Percentiles rank a stretch among this genome's conserved stretches.
These are phyloP conservation scores for Polypterus bichir DNA, from an alignment of 2,113 vertebrate species.

Conservation along the genomic window DNA sequence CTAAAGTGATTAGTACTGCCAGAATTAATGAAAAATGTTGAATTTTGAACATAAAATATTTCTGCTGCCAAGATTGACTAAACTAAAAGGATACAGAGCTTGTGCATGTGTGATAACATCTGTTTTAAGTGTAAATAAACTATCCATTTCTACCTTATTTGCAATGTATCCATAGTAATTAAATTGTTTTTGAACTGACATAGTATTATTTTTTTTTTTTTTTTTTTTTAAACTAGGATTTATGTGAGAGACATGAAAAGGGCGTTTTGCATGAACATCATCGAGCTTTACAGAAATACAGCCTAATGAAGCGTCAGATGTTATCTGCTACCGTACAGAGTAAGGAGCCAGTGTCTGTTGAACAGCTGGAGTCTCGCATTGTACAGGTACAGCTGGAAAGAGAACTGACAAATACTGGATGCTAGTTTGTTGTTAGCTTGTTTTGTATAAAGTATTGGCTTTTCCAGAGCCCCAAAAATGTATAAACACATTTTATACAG, in stretches of 20 bases:
- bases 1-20: too few species aligned
- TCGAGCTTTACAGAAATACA: constrained; percentile 82
- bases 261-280: constrained; percentile 88
- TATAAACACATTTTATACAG: too few species aligned
- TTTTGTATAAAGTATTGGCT: too few species aligned
- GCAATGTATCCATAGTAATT: background rate
- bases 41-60: too few species aligned
- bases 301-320: constrained; percentile 88
- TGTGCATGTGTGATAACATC: background rate
- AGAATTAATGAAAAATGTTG: too few species aligned
- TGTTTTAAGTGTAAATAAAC: background rate
- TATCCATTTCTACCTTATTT: background rate
- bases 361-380: constrained; percentile 87
- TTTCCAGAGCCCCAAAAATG: too few species aligned
- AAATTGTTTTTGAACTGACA: background rate
- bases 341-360: constrained; percentile 72
- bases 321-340: constrained; percentile 69
- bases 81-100: background rate
- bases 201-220: background rate
- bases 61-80: too few species aligned
- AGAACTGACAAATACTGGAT: background rate
- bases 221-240: constrained; percentile 48
- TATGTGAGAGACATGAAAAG: constrained; percentile 90
- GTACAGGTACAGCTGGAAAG: constrained; percentile 59
- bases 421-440: too few species aligned